Conservation (phyloP, 1,140 invertebrate genomes). For the Prorops nasuta region DNA sequence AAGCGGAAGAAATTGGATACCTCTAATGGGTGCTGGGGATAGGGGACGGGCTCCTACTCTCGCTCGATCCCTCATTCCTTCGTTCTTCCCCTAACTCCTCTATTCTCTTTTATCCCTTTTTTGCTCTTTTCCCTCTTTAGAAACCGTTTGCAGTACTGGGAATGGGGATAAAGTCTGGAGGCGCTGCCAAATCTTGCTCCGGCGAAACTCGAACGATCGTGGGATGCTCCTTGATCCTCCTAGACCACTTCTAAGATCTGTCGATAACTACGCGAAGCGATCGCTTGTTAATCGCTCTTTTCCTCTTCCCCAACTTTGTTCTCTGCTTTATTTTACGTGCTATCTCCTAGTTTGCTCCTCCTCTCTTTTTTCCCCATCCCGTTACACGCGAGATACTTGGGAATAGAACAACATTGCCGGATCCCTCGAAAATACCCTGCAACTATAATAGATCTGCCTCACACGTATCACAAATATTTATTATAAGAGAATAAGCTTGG, state of each 20-base stretch:
- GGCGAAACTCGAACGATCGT: conserved; percentile 12
- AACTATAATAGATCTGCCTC: neutral
- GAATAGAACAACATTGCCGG: no score
- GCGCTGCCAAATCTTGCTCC: neutral
- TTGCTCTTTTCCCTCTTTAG: no score
- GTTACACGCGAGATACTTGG: no score
- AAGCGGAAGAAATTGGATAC: conserved; percentile 35
- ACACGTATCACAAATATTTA: neutral
- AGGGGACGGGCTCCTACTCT: no score
- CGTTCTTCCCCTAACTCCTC: no score
- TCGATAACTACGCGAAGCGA: conserved; percentile 15
- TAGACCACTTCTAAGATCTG: conserved; percentile 18
- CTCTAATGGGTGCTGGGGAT: conserved; percentile 37
- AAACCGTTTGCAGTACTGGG: no score
- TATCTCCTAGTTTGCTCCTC: neutral
- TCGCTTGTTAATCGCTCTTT: conserved; percentile 9
- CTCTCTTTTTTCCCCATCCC: neutral
- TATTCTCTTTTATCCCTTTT: no score
- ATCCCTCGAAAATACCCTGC: neutral
- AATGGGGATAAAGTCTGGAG: neutral
- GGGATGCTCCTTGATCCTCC: conserved; percentile 13
- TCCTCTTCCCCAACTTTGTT: neutral
- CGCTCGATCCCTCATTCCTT: no score
- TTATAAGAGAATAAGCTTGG: neutral
- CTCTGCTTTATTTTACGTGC: neutral